Evolutionary conservation across 2,888 invertebrate species (phyloP).

Genomic region (Cerastis leucographa): DNA sequence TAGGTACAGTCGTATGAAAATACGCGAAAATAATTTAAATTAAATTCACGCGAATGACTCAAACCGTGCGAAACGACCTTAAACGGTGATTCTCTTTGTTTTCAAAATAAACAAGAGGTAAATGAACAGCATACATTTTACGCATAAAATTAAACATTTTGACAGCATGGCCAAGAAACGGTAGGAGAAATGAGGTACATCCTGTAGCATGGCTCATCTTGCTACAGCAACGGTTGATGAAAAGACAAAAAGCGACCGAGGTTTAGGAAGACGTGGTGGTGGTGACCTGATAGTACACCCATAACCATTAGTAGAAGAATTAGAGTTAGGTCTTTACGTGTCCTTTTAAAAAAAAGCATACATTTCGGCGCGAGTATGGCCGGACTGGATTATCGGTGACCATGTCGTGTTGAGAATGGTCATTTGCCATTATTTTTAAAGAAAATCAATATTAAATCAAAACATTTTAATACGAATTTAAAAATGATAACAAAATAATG

Average conservation of each 20-base stretch:
- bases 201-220: neutral
- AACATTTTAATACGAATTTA: no score
- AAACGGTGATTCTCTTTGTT: conserved; percentile 56
- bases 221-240: neutral
- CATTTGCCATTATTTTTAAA: no score
- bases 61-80: conserved; percentile 31
- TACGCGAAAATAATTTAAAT: conserved; percentile 37
- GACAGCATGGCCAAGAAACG: conserved; percentile 3
- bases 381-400: no score
- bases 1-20: neutral
- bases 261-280: neutral
- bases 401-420: no score
- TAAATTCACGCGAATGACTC: conserved; percentile 44
- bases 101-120: conserved; percentile 52
- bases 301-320: neutral
- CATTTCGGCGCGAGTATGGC: no score
- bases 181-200: neutral
- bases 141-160: conserved; percentile 5
- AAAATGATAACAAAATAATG: no score
- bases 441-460: no score
- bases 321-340: neutral
- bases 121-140: conserved; percentile 36
- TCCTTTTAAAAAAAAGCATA: no score
- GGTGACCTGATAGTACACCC: neutral
- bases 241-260: neutral